Percentiles rank a stretch among this genome's conserved stretches.
Conservation (phyloP, 2,113 vertebrate genomes). For the Clupea harengus region DNA sequence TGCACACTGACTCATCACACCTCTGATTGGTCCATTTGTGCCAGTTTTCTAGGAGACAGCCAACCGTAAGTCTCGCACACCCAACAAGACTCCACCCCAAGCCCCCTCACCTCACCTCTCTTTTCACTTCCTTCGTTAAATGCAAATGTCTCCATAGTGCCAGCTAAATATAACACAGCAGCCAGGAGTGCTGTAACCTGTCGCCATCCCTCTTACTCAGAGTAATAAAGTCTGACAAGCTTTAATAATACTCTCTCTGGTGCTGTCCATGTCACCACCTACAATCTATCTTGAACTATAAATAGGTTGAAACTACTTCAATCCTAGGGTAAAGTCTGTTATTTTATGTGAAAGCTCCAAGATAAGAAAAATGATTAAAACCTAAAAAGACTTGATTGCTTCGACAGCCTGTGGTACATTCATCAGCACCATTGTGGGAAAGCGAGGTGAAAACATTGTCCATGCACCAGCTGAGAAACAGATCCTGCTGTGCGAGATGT, state of each 20-base stretch:
- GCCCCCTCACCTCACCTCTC: neutral
- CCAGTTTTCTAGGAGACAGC: constrained; percentile 7
- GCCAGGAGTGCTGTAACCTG: constrained; percentile 35
- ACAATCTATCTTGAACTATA: constrained; percentile 29
- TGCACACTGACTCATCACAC: neutral
- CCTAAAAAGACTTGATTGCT: neutral
- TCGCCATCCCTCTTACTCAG: constrained; percentile 33
- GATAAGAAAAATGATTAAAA: neutral
- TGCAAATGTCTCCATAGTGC: constrained; percentile 34
- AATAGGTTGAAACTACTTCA: neutral
- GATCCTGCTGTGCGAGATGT: neutral
- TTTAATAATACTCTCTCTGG: constrained; percentile 40
- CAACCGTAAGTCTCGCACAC: constrained; percentile 28
- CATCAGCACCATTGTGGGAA: neutral
- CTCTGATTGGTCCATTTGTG: constrained; percentile 3
- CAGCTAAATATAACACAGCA: constrained; percentile 38
- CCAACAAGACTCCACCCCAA: constrained; percentile 6
- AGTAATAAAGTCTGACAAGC: constrained; percentile 41
- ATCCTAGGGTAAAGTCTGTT: neutral
- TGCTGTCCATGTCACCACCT: constrained; percentile 25
- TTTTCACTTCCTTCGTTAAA: constrained; percentile 28
- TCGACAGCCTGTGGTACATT: neutral
- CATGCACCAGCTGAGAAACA: neutral
- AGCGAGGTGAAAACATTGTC: neutral
- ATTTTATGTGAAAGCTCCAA: neutral